Base-by-base conservation (phyloP, 2,113 vertebrate species). In the Amblyornis subalaris region DNA sequence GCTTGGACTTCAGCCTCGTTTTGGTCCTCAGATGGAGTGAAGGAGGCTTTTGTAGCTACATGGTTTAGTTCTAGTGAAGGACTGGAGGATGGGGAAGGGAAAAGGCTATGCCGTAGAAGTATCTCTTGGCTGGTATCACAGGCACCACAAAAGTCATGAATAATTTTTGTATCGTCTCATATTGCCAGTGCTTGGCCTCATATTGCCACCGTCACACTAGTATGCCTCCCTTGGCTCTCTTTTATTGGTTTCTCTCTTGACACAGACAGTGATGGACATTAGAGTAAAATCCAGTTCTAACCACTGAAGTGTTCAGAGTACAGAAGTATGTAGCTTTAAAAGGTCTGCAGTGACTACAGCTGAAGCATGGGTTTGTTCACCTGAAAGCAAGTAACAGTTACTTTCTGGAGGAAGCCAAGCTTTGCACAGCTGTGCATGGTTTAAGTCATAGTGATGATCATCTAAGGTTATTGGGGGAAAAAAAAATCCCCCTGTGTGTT, bases 161-260 rank as follows among this genome's bases (percentile, higher is more conserved):
- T 55, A 61, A 29, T 69, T 65, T 92, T 67, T 85, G 3, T 55
- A 44, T 47, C 14, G n/a, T 69, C 28, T 42, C 9, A 2, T 61
- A 11, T 54, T 80, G 45, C 25, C 25, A 24, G 45, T 61, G 40
- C 65, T 64, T 79, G 38, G 44, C 47, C 29, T 88, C 5, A 20
- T 0, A 0, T 6, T 70, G 70, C 33, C 8, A 2, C 51, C 0
- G 0, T 65, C 58, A 69, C 25, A 45, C 15, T 61, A 44, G 40
- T 51, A 51, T 0, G 0, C 23, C 35, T 87, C 47, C 47, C 18
- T 2, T 20, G 55, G 71, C n/a, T 57, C 25, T 53, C 54, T n/a
- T 36, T 2, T 21, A 1, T 26, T 88, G 20, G 15, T 67, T 72
- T 79, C 48, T 33, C 1, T 73, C 38, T 76, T 69, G 44, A 33